Base-by-base conservation (phyloP, 2,113 vertebrate genomes). In the Herpailurus yagouaroundi region DNA sequence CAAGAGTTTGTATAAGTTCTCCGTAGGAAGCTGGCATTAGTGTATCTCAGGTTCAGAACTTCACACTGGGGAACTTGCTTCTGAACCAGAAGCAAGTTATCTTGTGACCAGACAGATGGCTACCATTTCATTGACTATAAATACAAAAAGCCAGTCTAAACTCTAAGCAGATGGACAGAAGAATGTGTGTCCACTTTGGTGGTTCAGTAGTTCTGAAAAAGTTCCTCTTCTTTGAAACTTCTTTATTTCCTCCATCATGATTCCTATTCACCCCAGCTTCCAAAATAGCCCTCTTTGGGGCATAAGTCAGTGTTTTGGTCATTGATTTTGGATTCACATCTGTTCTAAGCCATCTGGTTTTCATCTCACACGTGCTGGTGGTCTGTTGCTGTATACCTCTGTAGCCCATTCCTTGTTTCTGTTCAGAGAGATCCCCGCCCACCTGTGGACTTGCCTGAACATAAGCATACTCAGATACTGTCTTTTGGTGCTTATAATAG, bases 281-380 rank as follows among this genome's bases (percentile, higher is more conserved):
- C 6, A 3, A 7, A 45, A 16, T 52, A 52, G 21, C 4, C 18
- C 1, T 23, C 1, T 4, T 57, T 19, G 7, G 6, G 5, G 36
- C 25, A 9, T n/a, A 15, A 64, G 16, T 55, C 66, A 48, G 38
- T 15, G 60, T 93, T 90, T 73, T 23, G 27, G 18, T 18, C 52
- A 68, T 21, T 66, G 10, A 60, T 66, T 48, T 79, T 79, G 60
- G 15, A 66, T 29, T 83, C 2, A 3, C 11, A 13, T 18, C 11
- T 52, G 10, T 66, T 74, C 36, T 2, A 38, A 1, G 66, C 36
- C 29, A 66, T 23, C 3, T 79, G 31, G 15, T 33, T 90, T 94
- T 64, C 11, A 57, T 12, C 27, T 60, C 9, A 71, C 2, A 57
- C 15, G 1, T 33, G 16, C 7, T 92, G 7, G 7, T 68, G 7